Base-by-base conservation (phyloP, 2,797 vertebrate genomes). In the Capromys pilorides region DNA sequence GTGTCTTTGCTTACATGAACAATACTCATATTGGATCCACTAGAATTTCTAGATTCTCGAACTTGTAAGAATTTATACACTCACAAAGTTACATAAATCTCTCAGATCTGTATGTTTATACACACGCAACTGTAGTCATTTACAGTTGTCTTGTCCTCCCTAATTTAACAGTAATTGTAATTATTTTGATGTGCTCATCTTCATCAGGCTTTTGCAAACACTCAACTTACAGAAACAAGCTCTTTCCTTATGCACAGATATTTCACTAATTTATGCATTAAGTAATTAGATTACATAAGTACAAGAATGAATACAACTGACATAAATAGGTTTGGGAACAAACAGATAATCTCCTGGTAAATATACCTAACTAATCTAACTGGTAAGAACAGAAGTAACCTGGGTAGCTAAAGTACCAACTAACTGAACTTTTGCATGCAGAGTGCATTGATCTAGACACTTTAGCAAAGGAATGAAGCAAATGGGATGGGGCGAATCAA, bases 261-360 rank as follows among this genome's bases (percentile, higher is more conserved):
- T 67, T 78, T 93, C 66, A 87, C 88, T 95, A 54, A 62, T 93
- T 91, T 94, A n/a, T 12, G 0, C 93, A 95, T 94, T 66, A 77
- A 62, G 49, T 95, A 94, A 95, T 96, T 97, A 96, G 88, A 61
- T 94, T 96, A 95, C 2, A 0, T 95, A 96, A 96, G 88, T 69
- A 51, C n/a, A 59, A 1, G 83, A 85, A 87, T 85, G 83, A 94
- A 49, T 62, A 61, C 66, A 66, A 67, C 66, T 75, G 62, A 88
- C 85, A 73, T 59, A 94, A 95, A 88, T 80, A 95, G 75, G 77
- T 90, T 96, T 87, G 69, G 78, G 66, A 88, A 79, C 88, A 93
- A 96, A 95, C n/a, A 91, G 2, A 69, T 69, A 41, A 71, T 16
- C 82, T 87, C 66, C 81, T 86, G 59, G 86, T 93, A 92, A 93